Base-by-base conservation (phyloP, 1,140 invertebrate species). In the Batillaria attramentaria region DNA sequence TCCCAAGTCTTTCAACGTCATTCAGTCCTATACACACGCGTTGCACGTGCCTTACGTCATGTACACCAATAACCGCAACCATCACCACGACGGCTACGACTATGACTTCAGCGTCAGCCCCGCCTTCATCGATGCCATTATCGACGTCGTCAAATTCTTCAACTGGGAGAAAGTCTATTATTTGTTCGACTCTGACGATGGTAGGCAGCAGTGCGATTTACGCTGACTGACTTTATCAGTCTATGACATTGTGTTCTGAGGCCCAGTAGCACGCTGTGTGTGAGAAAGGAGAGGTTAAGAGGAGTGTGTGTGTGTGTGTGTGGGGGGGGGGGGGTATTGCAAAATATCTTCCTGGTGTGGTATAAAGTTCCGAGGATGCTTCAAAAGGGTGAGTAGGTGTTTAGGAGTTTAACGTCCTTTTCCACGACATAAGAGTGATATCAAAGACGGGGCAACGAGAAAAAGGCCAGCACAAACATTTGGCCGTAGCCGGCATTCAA, bases 181-280 rank as follows among this genome's bases (percentile, higher is more conserved):
- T 92, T 93, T 98, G 79, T 98, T 98, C 90, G 96, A 98, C 92
- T 97, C 96, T 20, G 96, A 98, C 89, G 97, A 98, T 90, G 97
- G 97, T 97, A 93, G 95, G 95, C 42, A 41, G 57, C 24, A 6
- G 28, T 2, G 35, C 24, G n/a, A n/a, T n/a, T n/a, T n/a, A n/a
- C n/a, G n/a, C n/a, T n/a, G 65, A 18, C 18, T 31, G 18, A n/a
- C 33, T 31, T 16, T 31, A 66, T 2, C 1, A 66, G n/a, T 1
- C 33, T 18, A n/a, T 24, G 2, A 66, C 20, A 2, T 31, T 66
- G 33, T 24, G 33, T 18, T 68, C 31, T n/a, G n/a, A n/a, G n/a
- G n/a, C n/a, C n/a, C n/a, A 68, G 33, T 28, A n/a, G 35, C n/a
- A 72, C n/a, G 31, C 10, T 13, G 39, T 41, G 31, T 72, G 31